A percentile compares a stretch with the other conserved stretches of the same genome.
Evolutionary conservation across 2,888 invertebrate genomes (phyloP).

Genomic region (Megalurothrips usitatus): DNA sequence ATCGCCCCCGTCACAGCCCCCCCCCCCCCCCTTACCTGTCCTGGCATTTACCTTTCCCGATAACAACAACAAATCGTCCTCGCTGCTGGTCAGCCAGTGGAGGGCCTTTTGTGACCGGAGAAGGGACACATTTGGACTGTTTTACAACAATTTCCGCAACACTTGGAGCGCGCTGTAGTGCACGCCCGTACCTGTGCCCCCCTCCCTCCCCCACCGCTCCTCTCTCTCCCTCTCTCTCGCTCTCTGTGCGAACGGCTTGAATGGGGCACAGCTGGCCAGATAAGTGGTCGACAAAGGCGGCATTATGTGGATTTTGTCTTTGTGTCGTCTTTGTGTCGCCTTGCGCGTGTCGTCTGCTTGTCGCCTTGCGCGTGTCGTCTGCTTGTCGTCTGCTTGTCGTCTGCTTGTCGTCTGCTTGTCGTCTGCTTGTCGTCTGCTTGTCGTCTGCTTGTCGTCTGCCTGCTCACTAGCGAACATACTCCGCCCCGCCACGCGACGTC

Average conservation of each 20-base stretch:
- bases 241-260: neutral
- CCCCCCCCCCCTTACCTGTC: neutral
- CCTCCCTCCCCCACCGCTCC: neutral
- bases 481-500: no score
- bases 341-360: neutral
- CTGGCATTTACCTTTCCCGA: neutral
- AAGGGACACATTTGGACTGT: neutral
- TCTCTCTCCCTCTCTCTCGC: neutral
- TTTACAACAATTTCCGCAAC: neutral
- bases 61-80: no score
- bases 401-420: no score
- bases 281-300: neutral
- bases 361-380: no score
- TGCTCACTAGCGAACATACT: no score
- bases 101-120: neutral
- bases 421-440: no score
- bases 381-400: no score
- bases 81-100: no score
- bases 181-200: neutral
- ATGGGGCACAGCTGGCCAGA: conserved; percentile 11
- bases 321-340: neutral
- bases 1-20: neutral
- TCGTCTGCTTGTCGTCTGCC: no score
- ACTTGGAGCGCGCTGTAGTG: neutral
- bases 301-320: neutral